Conservation (phyloP, 2,797 vertebrate genomes). For the Dendrocincla tyrannina region DNA sequence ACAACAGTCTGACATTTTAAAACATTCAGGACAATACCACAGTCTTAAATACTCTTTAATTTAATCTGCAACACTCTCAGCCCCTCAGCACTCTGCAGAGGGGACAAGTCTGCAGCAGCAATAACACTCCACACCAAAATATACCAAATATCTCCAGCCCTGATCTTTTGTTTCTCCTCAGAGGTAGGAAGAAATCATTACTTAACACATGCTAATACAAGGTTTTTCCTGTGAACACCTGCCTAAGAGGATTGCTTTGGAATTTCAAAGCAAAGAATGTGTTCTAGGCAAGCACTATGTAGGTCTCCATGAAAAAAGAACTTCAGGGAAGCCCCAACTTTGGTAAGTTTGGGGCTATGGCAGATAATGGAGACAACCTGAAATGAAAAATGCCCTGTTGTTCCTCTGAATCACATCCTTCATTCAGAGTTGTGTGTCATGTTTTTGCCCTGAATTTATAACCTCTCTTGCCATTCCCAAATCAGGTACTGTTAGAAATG, state of each 20-base stretch:
- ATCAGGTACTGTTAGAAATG: not conserved
- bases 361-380: not conserved
- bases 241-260: conserved; percentile 67
- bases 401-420: not conserved
- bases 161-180: not conserved
- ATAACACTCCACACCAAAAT: not conserved
- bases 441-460: not conserved
- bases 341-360: not conserved
- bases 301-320: not conserved
- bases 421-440: not conserved
- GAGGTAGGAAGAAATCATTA: conserved; percentile 27
- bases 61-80: not conserved
- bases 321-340: not conserved
- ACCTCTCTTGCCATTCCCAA: not conserved
- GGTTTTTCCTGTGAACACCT: conserved; percentile 58
- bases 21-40: not conserved
- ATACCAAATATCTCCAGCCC: not conserved
- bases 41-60: not conserved
- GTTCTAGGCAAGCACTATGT: conserved; percentile 20
- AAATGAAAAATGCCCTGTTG: not conserved
- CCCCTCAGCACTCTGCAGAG: not conserved
- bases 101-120: not conserved
- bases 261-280: conserved; percentile 53
- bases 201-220: conserved; percentile 27
- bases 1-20: not conserved